Base-by-base conservation (phyloP, 2,113 vertebrate genomes). In the Hymenochirus boettgeri region DNA sequence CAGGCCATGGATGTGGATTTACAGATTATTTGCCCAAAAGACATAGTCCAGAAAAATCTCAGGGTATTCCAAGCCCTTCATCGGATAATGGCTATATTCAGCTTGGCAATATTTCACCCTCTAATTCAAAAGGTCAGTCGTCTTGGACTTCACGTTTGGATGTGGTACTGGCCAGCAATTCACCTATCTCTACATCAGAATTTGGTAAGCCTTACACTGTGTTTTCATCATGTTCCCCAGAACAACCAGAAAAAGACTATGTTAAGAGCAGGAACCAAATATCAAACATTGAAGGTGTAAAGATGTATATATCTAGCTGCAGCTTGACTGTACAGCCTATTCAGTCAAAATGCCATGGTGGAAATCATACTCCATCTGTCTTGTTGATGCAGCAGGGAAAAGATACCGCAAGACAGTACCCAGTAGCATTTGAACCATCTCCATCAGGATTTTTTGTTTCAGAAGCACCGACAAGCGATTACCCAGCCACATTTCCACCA, bases 271-370 rank as follows among this genome's bases (percentile, higher is more conserved):
- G 19, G 46, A 46, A 15, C 31, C 64, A 72, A 72, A 78, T 47
- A 58, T 77, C 39, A 74, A 70, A 24, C 75, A 61, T 78, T 74
- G 62, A 66, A 18, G 64, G 55, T n/a, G 7, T 84, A 70, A 84
- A 82, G 29, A 69, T 85, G 54, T 75, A 82, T 47, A 76, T 83
- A 75, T 85, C 83, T 57, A 82, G 81, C 1, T 85, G 77, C 79
- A 83, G 73, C 48, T 62, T 85, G 71, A 74, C 13, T 0, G 65
- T 85, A 70, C 80, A 81, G 60, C 76, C 80, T 69, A 58, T 71
- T 23, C 70, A 0, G 70, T 13, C 61, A 59, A 46, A 52, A 46
- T 62, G 65, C 39, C 33, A 35, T 45, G 47, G 46, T 60, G 76
- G 57, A 12, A 66, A 10, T 31, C 70, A 53, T 8, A 18, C 22